phyloP scores from a whole-genome alignment of 2,797 vertebrate genomes.

The Fratercula arctica region DNA sequence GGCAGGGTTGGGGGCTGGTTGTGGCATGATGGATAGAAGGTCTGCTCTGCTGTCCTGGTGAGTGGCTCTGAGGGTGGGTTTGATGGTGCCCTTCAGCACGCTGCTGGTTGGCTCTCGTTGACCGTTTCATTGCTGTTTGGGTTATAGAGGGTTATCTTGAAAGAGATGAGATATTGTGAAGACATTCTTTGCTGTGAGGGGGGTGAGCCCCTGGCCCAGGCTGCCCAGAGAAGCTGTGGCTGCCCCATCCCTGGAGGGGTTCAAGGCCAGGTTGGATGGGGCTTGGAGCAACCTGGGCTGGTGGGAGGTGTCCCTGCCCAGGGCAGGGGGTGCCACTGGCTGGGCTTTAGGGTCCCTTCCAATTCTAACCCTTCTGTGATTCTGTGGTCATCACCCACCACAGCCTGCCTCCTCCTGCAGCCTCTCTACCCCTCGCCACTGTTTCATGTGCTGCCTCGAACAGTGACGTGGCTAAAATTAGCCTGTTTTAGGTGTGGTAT shows the following conservation, averaged over 20 bases:
- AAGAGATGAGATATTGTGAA: background rate
- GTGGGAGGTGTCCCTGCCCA: background rate
- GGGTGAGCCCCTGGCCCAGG: background rate
- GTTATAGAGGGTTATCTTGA: background rate
- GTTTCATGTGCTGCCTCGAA: too few relatives aligned
- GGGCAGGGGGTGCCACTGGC: background rate
- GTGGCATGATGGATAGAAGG: accelerated
- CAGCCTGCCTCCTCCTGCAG: background rate
- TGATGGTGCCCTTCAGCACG: accelerated
- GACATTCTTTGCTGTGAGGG: background rate
- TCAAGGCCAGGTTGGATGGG: background rate
- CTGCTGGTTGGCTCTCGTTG: accelerated
- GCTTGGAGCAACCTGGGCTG: background rate
- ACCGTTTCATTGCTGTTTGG: accelerated
- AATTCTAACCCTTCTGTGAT: too few relatives aligned
- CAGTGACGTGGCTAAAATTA: accelerated
- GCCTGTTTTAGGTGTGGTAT: accelerated
- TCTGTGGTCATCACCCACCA: accelerated
- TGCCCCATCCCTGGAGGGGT: background rate
- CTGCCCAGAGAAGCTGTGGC: too few relatives aligned
- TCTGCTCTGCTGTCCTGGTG: background rate
- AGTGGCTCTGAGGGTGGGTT: background rate
- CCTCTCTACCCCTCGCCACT: accelerated
- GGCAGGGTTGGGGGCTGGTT: background rate
- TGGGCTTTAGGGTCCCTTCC: background rate